Evolutionary conservation across 2,888 invertebrate species (phyloP).

Genomic region (Mythimna lalbum): DNA sequence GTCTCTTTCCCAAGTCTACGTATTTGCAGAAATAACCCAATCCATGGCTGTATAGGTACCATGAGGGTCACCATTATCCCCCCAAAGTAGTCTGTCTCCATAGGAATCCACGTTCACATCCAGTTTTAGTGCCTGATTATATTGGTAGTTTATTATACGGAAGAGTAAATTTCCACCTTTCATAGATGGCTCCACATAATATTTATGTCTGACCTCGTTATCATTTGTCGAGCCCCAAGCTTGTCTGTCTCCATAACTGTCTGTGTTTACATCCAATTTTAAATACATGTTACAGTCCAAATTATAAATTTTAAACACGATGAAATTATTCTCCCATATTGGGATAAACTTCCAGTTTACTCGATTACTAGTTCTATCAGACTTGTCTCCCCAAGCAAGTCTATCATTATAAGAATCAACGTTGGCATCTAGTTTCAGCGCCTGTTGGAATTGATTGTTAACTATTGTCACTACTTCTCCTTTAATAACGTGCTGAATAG

Average conservation of each 20-base stretch:
- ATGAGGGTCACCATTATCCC: constrained; percentile 58
- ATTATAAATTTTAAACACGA: constrained; percentile 68
- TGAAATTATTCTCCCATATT: constrained; percentile 58
- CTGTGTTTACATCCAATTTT: constrained; percentile 61
- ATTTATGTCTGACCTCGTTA: constrained; percentile 56
- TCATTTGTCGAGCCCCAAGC: constrained; percentile 60
- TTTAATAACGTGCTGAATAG: constrained; percentile 63
- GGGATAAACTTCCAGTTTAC: constrained; percentile 70
- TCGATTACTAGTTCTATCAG: constrained; percentile 55
- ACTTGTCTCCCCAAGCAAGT: constrained; percentile 63
- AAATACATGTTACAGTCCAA: constrained; percentile 64
- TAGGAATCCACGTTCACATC: constrained; percentile 40
- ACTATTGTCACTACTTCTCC: constrained; percentile 63
- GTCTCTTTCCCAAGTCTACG: constrained; percentile 10
- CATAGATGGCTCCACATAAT: constrained; percentile 66
- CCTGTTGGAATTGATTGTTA: constrained; percentile 59
- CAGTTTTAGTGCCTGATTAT: constrained; percentile 66
- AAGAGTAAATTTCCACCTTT: constrained; percentile 63
- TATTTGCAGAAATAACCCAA: constrained; percentile 45
- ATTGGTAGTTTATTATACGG: constrained; percentile 65
- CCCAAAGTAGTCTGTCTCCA: constrained; percentile 64
- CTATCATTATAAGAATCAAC: constrained; percentile 55
- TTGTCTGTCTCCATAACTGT: constrained; percentile 62
- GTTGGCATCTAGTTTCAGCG: constrained; percentile 63
- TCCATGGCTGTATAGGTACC: constrained; percentile 18